Evolutionary conservation across 2,888 invertebrate species (phyloP).

Genomic region (Ypsolopha scabrella): DNA sequence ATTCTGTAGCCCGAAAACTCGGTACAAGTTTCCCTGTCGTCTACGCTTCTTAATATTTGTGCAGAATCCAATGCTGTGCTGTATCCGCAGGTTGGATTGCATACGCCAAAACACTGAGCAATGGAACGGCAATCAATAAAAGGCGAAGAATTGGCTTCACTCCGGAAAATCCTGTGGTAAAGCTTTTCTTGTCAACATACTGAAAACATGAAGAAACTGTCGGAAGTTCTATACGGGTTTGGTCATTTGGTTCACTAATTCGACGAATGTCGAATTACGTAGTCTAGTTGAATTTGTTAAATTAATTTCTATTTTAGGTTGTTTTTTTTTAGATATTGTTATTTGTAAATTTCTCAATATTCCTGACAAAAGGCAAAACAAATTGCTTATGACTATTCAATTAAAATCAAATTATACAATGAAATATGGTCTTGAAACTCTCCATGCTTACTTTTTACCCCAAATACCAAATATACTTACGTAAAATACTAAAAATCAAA

Average conservation of each 20-base stretch:
- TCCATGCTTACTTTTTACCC: no score
- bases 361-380: no score
- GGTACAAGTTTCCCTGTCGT: constrained; percentile 2
- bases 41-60: constrained; percentile 9
- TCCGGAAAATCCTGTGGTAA: constrained; percentile 15
- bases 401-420: no score
- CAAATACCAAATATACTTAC: no score
- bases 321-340: no score
- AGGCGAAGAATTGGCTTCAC: not conserved
- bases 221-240: constrained; percentile 24
- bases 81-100: no score
- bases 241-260: constrained; percentile 46
- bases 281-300: no score
- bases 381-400: no score
- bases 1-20: not conserved
- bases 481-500: no score
- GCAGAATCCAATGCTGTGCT: constrained; percentile 6
- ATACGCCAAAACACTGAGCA: not conserved
- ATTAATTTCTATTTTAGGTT: no score
- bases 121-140: not conserved
- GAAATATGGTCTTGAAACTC: no score
- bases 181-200: constrained; percentile 33
- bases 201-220: constrained; percentile 26
- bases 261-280: constrained; percentile 19
- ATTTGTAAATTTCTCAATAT: no score